A percentile compares a stretch with the other conserved stretches of the same genome.
phyloP scores from a whole-genome alignment of 2,888 invertebrate genomes.

The Amblyjoppa fuscipennis region DNA sequence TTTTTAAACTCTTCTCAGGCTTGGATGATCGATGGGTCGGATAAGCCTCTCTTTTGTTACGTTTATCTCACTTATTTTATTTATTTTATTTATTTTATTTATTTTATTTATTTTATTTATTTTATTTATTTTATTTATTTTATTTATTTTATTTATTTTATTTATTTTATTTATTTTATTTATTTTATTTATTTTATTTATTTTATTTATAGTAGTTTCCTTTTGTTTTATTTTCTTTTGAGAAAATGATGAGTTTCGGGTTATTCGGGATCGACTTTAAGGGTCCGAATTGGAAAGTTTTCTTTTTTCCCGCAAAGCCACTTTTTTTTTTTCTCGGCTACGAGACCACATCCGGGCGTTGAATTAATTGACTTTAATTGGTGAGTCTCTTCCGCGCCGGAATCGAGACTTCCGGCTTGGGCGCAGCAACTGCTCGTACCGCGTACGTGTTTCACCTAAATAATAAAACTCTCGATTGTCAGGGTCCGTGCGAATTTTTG shows the following conservation, averaged over 20 bases:
- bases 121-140: too few species aligned
- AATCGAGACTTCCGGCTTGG: slow-evolving; percentile 70
- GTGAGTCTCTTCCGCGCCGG: slow-evolving; percentile 70
- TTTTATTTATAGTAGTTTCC: not conserved
- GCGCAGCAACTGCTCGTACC: slow-evolving; percentile 8
- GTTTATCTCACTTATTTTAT: not conserved
- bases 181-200: too few species aligned
- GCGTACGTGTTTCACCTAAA: slow-evolving; percentile 1
- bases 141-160: too few species aligned
- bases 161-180: too few species aligned
- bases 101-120: too few species aligned
- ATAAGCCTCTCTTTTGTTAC: not conserved
- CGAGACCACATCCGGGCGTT: slow-evolving; percentile 69
- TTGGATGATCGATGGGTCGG: not conserved
- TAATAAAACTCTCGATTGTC: slow-evolving; percentile 48
- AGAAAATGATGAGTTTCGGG: not conserved
- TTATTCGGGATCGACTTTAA: not conserved
- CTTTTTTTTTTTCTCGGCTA: slow-evolving; percentile 20
- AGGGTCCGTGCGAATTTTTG: slow-evolving; percentile 58
- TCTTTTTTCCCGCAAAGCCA: slow-evolving; percentile 58
- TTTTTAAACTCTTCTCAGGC: not conserved
- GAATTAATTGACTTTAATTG: slow-evolving; percentile 72
- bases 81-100: too few species aligned
- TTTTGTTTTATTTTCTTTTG: not conserved
- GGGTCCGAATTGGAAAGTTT: slow-evolving; percentile 48